Evolutionary conservation across 2,888 invertebrate genomes (phyloP).

Genomic region (Falcaria lacertinaria): DNA sequence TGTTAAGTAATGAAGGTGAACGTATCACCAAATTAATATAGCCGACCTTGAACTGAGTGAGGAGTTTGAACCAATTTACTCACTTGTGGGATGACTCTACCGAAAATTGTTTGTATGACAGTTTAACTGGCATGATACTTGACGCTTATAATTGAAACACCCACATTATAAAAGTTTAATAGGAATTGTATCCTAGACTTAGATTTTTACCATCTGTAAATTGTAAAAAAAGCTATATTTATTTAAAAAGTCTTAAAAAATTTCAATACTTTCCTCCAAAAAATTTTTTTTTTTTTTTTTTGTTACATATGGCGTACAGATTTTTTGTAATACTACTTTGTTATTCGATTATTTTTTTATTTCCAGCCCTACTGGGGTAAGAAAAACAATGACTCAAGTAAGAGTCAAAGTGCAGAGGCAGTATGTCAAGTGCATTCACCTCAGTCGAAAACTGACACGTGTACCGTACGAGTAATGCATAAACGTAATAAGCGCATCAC

Average conservation of each 20-base stretch:
- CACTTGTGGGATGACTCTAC: conserved; percentile 26
- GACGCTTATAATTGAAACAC: neutral
- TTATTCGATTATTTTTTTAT: too few species aligned
- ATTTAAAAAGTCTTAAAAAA: too few species aligned
- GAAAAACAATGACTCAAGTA: conserved; percentile 36
- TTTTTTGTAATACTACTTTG: too few species aligned
- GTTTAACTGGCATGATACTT: conserved; percentile 1
- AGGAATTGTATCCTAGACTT: too few species aligned
- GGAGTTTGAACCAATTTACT: conserved; percentile 31
- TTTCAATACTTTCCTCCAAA: too few species aligned
- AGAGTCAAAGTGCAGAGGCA: conserved; percentile 57
- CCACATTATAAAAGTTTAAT: neutral
- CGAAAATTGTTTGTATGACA: conserved; percentile 26
- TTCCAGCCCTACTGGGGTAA: conserved; percentile 5
- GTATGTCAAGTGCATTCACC: conserved; percentile 61
- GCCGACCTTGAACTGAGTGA: conserved; percentile 37
- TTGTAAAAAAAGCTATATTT: too few species aligned
- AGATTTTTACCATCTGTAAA: too few species aligned
- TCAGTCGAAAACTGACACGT: conserved; percentile 56
- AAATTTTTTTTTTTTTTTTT: too few species aligned
- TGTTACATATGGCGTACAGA: too few species aligned
- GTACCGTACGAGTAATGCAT: conserved; percentile 19
- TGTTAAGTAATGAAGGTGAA: conserved; percentile 25
- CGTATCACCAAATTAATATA: conserved; percentile 32
- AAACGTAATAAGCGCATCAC: conserved; percentile 16